These are phyloP conservation scores for Athetis lepigone DNA, from an alignment of 2,888 invertebrate species.

Conservation along the genomic window DNA sequence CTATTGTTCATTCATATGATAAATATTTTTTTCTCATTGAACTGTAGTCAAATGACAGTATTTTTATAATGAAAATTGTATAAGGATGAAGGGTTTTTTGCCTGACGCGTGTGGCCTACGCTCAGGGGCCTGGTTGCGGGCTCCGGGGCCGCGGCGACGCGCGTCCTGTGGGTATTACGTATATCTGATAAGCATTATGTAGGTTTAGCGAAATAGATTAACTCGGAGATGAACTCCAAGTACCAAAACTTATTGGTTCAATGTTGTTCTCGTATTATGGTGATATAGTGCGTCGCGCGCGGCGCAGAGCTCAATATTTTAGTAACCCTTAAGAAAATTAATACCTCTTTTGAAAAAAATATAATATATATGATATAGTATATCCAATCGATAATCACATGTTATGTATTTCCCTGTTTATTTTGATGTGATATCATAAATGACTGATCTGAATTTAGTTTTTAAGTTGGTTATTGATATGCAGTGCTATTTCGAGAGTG, in stretches of 20 bases:
- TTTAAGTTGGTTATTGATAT: slow-evolving; percentile 91
- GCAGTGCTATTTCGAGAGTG: slow-evolving; percentile 90
- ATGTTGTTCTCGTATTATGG: slow-evolving; percentile 90
- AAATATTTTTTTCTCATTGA: slow-evolving; percentile 88
- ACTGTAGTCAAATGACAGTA: slow-evolving; percentile 91
- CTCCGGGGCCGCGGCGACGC: slow-evolving; percentile 54
- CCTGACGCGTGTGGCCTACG: slow-evolving; percentile 69
- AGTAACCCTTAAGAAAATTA: slow-evolving; percentile 91
- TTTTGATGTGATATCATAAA: slow-evolving; percentile 92
- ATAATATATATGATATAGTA: slow-evolving; percentile 87
- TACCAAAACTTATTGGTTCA: slow-evolving; percentile 90
- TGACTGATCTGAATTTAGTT: slow-evolving; percentile 92
- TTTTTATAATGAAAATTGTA: slow-evolving; percentile 90
- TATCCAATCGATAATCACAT: slow-evolving; percentile 89
- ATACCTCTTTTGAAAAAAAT: slow-evolving; percentile 91
- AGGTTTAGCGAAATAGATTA: slow-evolving; percentile 90
- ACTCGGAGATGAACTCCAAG: slow-evolving; percentile 87
- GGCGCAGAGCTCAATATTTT: slow-evolving; percentile 91
- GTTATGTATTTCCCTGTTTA: slow-evolving; percentile 90
- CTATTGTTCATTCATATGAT: slow-evolving; percentile 87
- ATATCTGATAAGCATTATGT: slow-evolving; percentile 91
- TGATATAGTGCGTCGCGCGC: slow-evolving; percentile 88
- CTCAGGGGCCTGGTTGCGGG: slow-evolving; percentile 36
- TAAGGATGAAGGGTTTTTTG: slow-evolving; percentile 87
- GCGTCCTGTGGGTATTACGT: slow-evolving; percentile 81